phyloP scores from a whole-genome alignment of 1,140 invertebrate genomes.

The Dendrolimus kikuchii region DNA sequence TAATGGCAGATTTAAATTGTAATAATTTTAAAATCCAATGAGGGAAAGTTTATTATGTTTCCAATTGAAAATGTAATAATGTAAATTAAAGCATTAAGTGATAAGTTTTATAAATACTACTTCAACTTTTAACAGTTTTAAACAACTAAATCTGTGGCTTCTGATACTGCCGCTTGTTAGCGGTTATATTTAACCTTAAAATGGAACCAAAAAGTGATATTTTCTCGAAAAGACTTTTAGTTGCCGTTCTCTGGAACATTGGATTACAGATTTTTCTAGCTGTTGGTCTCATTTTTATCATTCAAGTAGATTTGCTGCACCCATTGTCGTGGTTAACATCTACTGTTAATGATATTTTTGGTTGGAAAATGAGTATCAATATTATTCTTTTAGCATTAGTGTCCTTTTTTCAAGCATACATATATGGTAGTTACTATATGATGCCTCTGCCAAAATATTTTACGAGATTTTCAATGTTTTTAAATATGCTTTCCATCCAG shows the following conservation, averaged over 20 bases:
- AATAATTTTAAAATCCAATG: too few relatives aligned
- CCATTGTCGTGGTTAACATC: conserved; percentile 51
- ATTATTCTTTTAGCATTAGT: conserved; percentile 49
- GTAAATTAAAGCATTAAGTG: too few relatives aligned
- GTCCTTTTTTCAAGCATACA: conserved; percentile 62
- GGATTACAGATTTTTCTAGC: conserved; percentile 49
- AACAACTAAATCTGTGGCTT: not conserved
- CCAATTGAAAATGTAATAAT: too few relatives aligned
- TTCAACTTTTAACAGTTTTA: not conserved
- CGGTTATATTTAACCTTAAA: conserved; percentile 11
- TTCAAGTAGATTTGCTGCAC: conserved; percentile 50
- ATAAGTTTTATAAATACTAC: too few relatives aligned
- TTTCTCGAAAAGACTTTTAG: conserved; percentile 53
- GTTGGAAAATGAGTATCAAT: conserved; percentile 59
- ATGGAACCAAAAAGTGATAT: conserved; percentile 61
- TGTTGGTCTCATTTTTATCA: conserved; percentile 46
- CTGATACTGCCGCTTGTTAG: not conserved
- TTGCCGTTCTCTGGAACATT: conserved; percentile 58
- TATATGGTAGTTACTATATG: conserved; percentile 56
- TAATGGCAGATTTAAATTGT: too few relatives aligned
- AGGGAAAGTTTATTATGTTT: too few relatives aligned
- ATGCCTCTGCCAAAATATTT: conserved; percentile 65
- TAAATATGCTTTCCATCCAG: conserved; percentile 74
- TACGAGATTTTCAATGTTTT: conserved; percentile 76
- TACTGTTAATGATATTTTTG: conserved; percentile 49